phyloP scores from a whole-genome alignment of 2,113 vertebrate genomes.

The Numida meleagris region DNA sequence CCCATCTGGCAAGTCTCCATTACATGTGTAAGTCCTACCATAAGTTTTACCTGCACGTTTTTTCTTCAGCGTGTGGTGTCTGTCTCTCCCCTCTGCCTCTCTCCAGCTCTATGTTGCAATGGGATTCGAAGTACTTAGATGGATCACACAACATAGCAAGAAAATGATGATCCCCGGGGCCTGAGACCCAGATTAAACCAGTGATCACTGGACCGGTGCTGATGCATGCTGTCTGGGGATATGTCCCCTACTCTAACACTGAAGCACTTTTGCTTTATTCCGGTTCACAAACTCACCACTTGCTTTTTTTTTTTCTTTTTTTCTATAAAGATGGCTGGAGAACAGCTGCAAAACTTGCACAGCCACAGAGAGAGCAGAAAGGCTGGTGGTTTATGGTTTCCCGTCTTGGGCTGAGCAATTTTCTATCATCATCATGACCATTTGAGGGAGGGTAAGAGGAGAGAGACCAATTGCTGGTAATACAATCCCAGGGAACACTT shows the following conservation, averaged over 20 bases:
- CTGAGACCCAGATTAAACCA: neutral
- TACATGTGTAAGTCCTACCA: neutral
- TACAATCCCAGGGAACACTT: constrained; percentile 33
- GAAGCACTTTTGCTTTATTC: neutral
- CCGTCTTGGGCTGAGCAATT: neutral
- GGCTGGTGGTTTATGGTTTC: neutral
- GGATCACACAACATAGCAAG: neutral
- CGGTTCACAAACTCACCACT: neutral
- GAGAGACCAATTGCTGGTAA: neutral
- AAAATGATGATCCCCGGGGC: neutral
- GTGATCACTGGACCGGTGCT: neutral
- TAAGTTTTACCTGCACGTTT: neutral
- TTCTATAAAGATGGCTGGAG: neutral
- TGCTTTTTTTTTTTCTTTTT: neutral
- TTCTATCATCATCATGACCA: neutral
- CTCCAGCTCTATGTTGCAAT: neutral
- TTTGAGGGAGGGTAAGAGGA: neutral
- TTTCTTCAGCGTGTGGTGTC: neutral
- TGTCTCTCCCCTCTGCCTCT: neutral
- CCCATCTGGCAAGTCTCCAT: neutral
- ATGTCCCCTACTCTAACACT: neutral
- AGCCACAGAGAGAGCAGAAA: neutral
- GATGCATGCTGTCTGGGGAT: neutral
- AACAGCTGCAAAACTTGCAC: neutral
- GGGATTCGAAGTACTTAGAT: neutral